These are phyloP conservation scores for Craseonycteris thonglongyai DNA, from an alignment of 2,113 vertebrate genomes.

Conservation along the genomic window DNA sequence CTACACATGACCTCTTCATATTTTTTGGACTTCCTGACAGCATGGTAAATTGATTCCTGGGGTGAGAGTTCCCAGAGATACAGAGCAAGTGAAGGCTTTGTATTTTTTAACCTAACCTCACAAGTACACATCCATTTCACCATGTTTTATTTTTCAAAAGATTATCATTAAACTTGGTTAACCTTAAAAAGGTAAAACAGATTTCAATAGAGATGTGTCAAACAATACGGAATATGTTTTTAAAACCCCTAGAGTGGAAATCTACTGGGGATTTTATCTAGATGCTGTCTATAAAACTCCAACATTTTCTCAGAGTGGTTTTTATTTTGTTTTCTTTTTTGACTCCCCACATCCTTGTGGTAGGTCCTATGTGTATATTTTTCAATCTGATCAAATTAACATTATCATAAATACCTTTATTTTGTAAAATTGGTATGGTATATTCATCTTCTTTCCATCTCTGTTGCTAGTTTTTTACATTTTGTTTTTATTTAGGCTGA, in stretches of 20 bases:
- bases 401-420: background rate
- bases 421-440: background rate
- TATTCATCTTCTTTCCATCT: background rate
- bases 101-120: background rate
- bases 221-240: background rate
- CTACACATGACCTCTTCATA: background rate
- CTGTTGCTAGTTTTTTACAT: background rate
- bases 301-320: background rate
- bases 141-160: background rate
- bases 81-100: background rate
- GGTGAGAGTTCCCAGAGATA: background rate
- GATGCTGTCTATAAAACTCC: background rate
- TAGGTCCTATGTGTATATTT: background rate
- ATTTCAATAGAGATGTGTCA: background rate
- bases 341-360: background rate
- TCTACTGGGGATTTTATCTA: background rate
- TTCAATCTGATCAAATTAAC: background rate
- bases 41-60: background rate
- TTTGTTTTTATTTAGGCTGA: background rate
- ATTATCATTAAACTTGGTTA: background rate
- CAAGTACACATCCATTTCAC: background rate
- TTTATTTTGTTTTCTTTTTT: background rate
- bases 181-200: background rate
- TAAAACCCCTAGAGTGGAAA: background rate
- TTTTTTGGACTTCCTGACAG: background rate